A percentile compares a stretch with the other conserved stretches of the same genome.
Evolutionary conservation across 2,113 vertebrate genomes (phyloP).

Genomic region (Paracanthobrama guichenoti): DNA sequence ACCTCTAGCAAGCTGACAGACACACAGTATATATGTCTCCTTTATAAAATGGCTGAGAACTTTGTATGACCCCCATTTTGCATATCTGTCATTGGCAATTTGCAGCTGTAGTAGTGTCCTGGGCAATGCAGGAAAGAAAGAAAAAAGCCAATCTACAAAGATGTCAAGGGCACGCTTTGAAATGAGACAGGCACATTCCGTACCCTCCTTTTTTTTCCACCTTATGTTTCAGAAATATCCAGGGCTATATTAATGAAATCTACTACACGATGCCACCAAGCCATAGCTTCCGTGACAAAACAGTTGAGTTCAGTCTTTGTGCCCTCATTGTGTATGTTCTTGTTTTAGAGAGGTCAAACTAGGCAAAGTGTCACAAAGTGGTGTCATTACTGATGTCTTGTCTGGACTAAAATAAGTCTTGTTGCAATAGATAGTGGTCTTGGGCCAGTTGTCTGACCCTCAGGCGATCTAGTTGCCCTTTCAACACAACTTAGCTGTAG

Average conservation of each 20-base stretch:
- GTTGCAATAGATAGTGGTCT: slow-evolving; percentile 67
- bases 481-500: slow-evolving; percentile 57
- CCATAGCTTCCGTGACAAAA: background rate
- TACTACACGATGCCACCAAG: background rate
- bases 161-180: slow-evolving; percentile 75
- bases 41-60: slow-evolving; percentile 66
- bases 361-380: background rate
- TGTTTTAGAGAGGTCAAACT: slow-evolving; percentile 24
- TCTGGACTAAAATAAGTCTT: slow-evolving; percentile 21
- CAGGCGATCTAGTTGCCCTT: slow-evolving; percentile 56
- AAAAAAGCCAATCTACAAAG: slow-evolving; percentile 62
- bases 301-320: slow-evolving; percentile 20
- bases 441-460: slow-evolving; percentile 70
- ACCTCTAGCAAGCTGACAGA: slow-evolving; percentile 57
- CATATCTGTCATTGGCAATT: slow-evolving; percentile 73
- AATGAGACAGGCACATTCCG: slow-evolving; percentile 64
- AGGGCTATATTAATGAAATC: slow-evolving; percentile 45
- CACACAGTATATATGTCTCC: slow-evolving; percentile 56
- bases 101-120: slow-evolving; percentile 62
- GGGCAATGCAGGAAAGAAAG: slow-evolving; percentile 52
- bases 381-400: slow-evolving; percentile 38
- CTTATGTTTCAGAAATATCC: slow-evolving; percentile 51
- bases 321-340: background rate
- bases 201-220: slow-evolving; percentile 50
- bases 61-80: slow-evolving; percentile 71